Evolutionary conservation across 2,113 vertebrate genomes (phyloP).

Genomic region (Pterocles gutturalis): DNA sequence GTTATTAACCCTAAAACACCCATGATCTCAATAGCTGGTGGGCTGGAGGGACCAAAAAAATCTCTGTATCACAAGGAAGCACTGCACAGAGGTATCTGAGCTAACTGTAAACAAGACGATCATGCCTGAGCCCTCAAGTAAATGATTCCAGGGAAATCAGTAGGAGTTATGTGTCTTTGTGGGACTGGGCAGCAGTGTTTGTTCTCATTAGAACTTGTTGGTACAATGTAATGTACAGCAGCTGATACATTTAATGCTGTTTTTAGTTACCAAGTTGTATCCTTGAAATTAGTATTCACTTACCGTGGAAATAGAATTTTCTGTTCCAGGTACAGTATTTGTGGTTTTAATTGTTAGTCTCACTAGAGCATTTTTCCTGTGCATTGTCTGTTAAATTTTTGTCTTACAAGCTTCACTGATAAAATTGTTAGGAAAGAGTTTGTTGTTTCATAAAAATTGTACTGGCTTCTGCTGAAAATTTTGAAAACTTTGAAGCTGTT

Average conservation of each 20-base stretch:
- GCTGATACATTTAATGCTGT: neutral
- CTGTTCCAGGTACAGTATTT: neutral
- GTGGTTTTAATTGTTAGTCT: neutral
- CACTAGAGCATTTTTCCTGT: neutral
- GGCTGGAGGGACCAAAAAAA: neutral
- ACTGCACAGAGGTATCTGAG: neutral
- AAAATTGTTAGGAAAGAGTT: neutral
- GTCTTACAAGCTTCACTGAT: neutral
- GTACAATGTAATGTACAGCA: neutral
- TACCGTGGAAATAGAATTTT: neutral
- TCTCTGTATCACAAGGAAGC: neutral
- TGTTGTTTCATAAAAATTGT: neutral
- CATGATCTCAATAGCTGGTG: neutral
- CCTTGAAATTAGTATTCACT: neutral
- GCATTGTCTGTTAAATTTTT: neutral
- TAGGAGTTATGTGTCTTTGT: neutral
- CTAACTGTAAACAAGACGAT: neutral
- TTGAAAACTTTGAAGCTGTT: neutral
- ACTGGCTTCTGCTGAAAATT: neutral
- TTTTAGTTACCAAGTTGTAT: neutral
- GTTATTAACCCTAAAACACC: neutral
- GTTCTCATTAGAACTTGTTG: neutral
- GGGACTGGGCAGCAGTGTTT: neutral
- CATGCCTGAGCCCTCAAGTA: fast-evolving
- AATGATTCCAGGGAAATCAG: neutral